Percentiles rank a stretch among this genome's conserved stretches.
phyloP scores from a whole-genome alignment of 2,113 vertebrate species.

The Ctenodactylus gundi region DNA sequence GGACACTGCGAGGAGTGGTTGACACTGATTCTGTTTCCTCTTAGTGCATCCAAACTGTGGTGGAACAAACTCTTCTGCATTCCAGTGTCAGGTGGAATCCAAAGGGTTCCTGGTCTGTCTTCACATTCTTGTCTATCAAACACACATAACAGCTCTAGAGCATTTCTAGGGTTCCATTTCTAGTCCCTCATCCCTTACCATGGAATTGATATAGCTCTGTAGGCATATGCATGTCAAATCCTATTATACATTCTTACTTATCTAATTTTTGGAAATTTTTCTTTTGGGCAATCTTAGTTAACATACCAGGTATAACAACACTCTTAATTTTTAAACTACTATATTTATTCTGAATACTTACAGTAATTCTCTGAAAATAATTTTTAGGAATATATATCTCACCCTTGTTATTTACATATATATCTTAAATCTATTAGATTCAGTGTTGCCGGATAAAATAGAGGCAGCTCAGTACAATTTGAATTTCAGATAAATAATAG shows the following conservation, averaged over 20 bases:
- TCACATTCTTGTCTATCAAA: neutral
- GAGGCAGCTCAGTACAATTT: neutral
- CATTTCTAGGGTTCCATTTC: neutral
- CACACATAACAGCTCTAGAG: neutral
- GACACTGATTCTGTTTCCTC: neutral
- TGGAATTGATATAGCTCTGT: neutral
- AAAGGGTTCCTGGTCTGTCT: neutral
- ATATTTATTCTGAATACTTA: constrained; percentile 3
- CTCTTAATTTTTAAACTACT: neutral
- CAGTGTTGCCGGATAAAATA: neutral
- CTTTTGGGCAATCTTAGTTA: neutral
- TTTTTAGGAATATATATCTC: neutral
- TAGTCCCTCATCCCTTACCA: neutral
- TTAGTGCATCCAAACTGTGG: neutral
- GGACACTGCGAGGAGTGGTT: neutral
- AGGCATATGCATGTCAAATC: neutral
- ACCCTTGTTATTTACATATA: neutral
- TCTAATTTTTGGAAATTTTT: neutral
- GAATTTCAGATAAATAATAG: constrained; percentile 34
- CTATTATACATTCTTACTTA: neutral
- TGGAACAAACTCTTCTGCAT: neutral
- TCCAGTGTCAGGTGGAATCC: neutral
- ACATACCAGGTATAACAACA: neutral
- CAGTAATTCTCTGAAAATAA: neutral
- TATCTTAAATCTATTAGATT: neutral